Percentiles rank a stretch among this genome's conserved stretches.
These are phyloP conservation scores for Phrynocephalus guinanensis DNA, from an alignment of 2,797 vertebrate genomes.

Conservation along the genomic window DNA sequence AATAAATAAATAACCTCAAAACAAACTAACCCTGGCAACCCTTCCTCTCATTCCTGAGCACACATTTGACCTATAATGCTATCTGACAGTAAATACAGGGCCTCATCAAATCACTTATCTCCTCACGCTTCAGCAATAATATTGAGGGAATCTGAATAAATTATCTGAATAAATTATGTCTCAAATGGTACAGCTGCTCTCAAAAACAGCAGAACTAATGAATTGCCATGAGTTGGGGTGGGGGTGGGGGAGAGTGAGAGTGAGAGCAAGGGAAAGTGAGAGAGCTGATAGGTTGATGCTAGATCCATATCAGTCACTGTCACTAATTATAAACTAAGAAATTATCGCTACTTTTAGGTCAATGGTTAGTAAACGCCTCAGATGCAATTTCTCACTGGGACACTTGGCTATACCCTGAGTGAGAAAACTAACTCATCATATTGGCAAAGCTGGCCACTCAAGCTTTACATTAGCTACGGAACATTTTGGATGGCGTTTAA, in stretches of 20 bases:
- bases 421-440: neutral
- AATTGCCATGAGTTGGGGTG: constrained; percentile 72
- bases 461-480: neutral
- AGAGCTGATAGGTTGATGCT: constrained; percentile 62
- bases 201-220: constrained; percentile 77
- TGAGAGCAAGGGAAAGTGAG: constrained; percentile 56
- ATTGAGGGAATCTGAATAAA: constrained; percentile 76
- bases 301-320: constrained; percentile 63
- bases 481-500: neutral
- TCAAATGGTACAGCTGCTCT: constrained; percentile 77
- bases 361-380: constrained; percentile 70
- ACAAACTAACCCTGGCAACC: constrained; percentile 16
- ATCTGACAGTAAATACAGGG: constrained; percentile 77
- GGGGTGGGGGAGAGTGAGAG: constrained; percentile 51
- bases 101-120: constrained; percentile 78
- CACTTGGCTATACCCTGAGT: constrained; percentile 19
- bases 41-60: constrained; percentile 70
- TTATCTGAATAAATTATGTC: constrained; percentile 76
- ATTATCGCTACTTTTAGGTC: constrained; percentile 67
- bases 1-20: no score
- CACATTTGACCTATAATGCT: constrained; percentile 70
- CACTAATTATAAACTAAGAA: constrained; percentile 72
- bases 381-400: constrained; percentile 39
- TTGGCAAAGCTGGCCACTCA: neutral
- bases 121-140: constrained; percentile 64